A percentile compares a stretch with the other conserved stretches of the same genome.
phyloP scores from a whole-genome alignment of 2,113 vertebrate genomes.

The Nibea coibor region DNA sequence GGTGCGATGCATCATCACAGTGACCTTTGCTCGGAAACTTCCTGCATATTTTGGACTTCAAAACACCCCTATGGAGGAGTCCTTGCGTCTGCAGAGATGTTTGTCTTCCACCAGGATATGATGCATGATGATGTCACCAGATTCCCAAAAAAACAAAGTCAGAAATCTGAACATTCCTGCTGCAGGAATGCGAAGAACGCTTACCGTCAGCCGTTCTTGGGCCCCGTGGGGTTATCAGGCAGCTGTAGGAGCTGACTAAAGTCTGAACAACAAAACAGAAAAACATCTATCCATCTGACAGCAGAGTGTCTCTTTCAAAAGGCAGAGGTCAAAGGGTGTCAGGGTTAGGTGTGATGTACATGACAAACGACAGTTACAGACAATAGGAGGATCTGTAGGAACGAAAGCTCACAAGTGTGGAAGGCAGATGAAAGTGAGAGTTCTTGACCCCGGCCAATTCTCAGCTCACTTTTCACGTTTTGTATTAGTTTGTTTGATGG shows the following conservation, averaged over 20 bases:
- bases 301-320: constrained; percentile 24
- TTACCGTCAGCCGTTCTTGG: constrained; percentile 8
- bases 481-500: constrained; percentile 13
- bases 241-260: constrained; percentile 17
- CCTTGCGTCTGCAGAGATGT: constrained; percentile 4
- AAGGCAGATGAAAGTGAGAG: constrained; percentile 48
- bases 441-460: constrained; percentile 27
- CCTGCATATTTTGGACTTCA: constrained; percentile 61
- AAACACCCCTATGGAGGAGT: constrained; percentile 21
- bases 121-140: constrained; percentile 66
- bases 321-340: constrained; percentile 34
- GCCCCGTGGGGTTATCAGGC: constrained; percentile 37
- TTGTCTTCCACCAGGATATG: constrained; percentile 65
- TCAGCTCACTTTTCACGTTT: not conserved
- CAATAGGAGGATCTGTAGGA: constrained; percentile 65
- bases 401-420: constrained; percentile 48
- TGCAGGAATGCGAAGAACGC: constrained; percentile 58
- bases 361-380: constrained; percentile 43
- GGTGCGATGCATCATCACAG: constrained; percentile 1
- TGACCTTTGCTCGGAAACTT: constrained; percentile 46
- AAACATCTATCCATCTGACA: constrained; percentile 51
- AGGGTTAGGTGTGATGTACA: constrained; percentile 60
- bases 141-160: constrained; percentile 48
- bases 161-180: constrained; percentile 55
- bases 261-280: constrained; percentile 34